Base-by-base conservation (phyloP, 2,797 vertebrate species). In the Kryptolebias ocellatus region DNA sequence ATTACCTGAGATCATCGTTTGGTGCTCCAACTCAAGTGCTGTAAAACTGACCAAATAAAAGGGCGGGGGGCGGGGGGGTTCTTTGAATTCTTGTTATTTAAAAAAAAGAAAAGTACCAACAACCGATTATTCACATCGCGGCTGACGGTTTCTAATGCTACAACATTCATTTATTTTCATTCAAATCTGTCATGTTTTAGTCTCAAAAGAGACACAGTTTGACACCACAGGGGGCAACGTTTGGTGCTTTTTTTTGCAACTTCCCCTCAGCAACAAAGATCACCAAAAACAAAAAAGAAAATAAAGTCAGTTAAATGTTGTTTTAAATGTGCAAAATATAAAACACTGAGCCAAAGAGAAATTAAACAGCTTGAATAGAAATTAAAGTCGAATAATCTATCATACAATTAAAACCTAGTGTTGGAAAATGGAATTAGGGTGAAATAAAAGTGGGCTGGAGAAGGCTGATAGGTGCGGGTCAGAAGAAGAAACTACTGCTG, bases 271-370 rank as follows among this genome's bases (percentile, higher is more conserved):
- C 72, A 62, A 74, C 68, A 78, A 62, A 87, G 93, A 96, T 94
- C 94, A 96, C 93, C 94, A 83, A 94, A 90, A 92, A 89, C 78
- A 59, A 24, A 24, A 24, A 92, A 93, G 12, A 51, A 51, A 94
- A 91, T 92, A 72, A 92, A 64, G 17, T 29, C 79, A 91, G 91
- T 94, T 90, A 88, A 94, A 94, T 86, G 89, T 93, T 89, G 92
- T 88, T 86, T 92, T 70, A 92, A 94, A 96, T 97, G 97, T 98
- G 97, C 97, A 99, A 98, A 97, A 96, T 96, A 97, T 95, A 97
- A 97, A 98, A 96, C 92, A 89, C 94, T 93, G 92, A 95, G 93
- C 90, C 91, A 94, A 93, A 94, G 90, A 94, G 94, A 92, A 88
- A 94, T 93, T 93, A 82, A 89, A 93, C 92, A 95, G 95, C 94